Evolutionary conservation across 2,113 vertebrate species (phyloP), one percentile per base, ranked within the genome.

Genomic region (Nanorana parkeri): DNA sequence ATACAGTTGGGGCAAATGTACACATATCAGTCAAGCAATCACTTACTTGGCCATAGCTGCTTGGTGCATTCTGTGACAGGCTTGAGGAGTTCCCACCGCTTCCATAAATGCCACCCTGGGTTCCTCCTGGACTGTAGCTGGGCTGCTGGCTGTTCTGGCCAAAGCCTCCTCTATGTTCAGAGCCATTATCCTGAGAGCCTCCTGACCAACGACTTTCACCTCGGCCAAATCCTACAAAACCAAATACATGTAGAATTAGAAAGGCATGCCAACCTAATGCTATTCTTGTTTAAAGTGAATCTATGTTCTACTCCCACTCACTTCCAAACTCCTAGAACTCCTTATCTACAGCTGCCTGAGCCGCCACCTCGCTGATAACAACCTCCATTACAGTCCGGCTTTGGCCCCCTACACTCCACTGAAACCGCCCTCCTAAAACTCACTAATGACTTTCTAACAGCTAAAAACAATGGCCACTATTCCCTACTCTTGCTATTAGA

Each of bases 131-230:
- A 91, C 26, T 95, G 89, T 95, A 95, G 56, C 54, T 81, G 16
- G 89, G 84, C 84, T 93, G 85, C 36, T 90, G 87, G 93, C 94
- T 26, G 78, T 87, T 81, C 85, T 87, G 63, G 10, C 87, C 81
- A 60, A 26, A 83, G 47, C 80, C 29, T 5, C 80, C 52, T 4
- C 90, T 92, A 56, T 90, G 74, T 19, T 94, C 93, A 24, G 92
- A 92, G 84, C 88, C 90, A 67, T 92, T 90, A 47, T 96, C 96
- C 19, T 95, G 91, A 87, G 88, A 94, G 68, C 80, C 87, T 16
- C 85, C 89, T 55, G 95, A 93, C 95, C 95, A 97, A 26, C 96
- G 95, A 87, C 88, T 96, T 24, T 64, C 56, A n/a, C 95, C 93
- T 41, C 96, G 93, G 85, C 85, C 96, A 87, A 96, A 96, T 51